Conservation (phyloP, 2,113 vertebrate species). For the Ictalurus furcatus region DNA sequence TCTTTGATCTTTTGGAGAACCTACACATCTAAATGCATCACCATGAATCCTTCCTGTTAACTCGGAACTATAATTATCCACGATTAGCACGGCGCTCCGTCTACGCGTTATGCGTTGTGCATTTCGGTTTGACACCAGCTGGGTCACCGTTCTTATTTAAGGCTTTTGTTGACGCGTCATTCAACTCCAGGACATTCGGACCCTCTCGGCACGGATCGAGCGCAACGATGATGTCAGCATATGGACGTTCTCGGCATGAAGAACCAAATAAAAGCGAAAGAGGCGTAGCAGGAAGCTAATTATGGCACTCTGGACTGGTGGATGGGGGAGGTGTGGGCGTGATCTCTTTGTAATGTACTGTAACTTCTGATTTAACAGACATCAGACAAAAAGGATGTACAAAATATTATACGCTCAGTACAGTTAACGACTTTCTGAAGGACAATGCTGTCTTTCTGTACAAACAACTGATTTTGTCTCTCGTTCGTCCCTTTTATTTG, state of each 20-base stretch:
- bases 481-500: background rate
- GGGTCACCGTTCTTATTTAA: conserved; percentile 1
- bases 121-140: background rate
- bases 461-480: background rate
- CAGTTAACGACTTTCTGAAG: background rate
- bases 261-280: background rate
- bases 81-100: background rate
- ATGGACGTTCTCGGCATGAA: conserved; percentile 18
- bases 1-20: background rate
- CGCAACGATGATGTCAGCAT: conserved; percentile 10
- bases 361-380: background rate
- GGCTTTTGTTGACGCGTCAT: background rate
- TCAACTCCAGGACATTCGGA: conserved; percentile 2
- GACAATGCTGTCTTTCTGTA: background rate
- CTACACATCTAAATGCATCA: background rate
- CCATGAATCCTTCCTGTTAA: background rate
- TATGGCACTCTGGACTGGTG: conserved; percentile 24
- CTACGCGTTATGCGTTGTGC: background rate
- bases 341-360: conserved; percentile 4
- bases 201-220: background rate
- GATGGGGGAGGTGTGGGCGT: conserved; percentile 20
- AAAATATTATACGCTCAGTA: background rate
- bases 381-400: background rate
- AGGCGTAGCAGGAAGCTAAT: conserved; percentile 23
- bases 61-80: background rate